Base-by-base conservation (phyloP, 2,113 vertebrate species). In the Corydoras maculifer region DNA sequence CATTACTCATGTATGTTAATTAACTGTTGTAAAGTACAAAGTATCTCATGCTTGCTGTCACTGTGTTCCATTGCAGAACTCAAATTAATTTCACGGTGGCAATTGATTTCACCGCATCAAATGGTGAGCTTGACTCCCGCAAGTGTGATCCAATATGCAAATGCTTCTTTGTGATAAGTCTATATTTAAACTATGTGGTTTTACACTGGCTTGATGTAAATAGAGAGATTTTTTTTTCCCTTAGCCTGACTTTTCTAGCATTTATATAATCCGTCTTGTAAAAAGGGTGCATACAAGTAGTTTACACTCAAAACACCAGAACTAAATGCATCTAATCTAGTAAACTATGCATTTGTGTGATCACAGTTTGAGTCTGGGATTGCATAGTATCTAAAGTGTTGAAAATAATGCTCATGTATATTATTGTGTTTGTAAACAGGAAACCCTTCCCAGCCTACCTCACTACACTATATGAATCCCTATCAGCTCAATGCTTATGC, bases 31-130 rank as follows among this genome's bases (percentile, higher is more conserved):
- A 54, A 61, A 65, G 65, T 15, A 69, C 43, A 59, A 32, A 66
- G 30, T 64, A 71, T 58, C 57, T 75, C 10, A 73, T 50, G 3
- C 15, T 15, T 32, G 43, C 69, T 70, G 48, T 77, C 72, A 43
- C 35, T 79, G 25, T 51, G 72, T 83, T 81, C 65, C 84, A 86
- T 88, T 88, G 69, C 84, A 98, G 96, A 82, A 98, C 94, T 1
- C 95, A 99, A 87, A 97, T 99, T 84, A 99, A 99, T 91, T 99
- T 99, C 86, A 99, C 97, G 9, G 97, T 98, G 69, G 97, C 97
- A 71, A 99, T 99, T 84, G 97, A 99, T 89, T 99, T 99, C 88
- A 99, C 97, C 58, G 96, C 97, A 71, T 99, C 97, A 71, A 99
- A 99, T 75, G 97, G 97, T 99, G 80, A 98, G 94, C 61, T 49